phyloP scores from a whole-genome alignment of 2,797 vertebrate species.

The Allobates femoralis region DNA sequence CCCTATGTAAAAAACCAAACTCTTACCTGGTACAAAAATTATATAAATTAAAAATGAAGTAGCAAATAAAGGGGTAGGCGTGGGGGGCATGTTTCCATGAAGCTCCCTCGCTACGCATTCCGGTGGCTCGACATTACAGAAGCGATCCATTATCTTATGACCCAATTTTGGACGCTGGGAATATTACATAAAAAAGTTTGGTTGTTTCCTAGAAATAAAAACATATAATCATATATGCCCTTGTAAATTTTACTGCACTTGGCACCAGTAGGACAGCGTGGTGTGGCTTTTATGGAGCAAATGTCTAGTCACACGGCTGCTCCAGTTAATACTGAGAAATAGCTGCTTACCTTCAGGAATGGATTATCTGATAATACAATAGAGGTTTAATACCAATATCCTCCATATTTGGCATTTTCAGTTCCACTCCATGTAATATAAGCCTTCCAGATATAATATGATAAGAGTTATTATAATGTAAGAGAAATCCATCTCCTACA shows the following conservation, averaged over 20 bases:
- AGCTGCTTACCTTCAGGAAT: not conserved
- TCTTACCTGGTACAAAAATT: no score
- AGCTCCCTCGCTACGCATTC: no score
- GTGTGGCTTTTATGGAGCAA: conserved; percentile 32
- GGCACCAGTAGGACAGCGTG: not conserved
- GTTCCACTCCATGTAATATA: not conserved
- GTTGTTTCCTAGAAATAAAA: conserved; percentile 2
- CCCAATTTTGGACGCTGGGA: not conserved
- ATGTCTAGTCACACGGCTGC: not conserved
- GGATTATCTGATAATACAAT: not conserved
- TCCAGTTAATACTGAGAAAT: not conserved
- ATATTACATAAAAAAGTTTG: not conserved
- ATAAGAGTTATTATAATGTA: not conserved
- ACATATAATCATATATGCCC: not conserved
- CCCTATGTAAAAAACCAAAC: no score
- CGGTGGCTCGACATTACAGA: no score
- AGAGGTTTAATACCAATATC: not conserved
- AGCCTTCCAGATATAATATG: not conserved
- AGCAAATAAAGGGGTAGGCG: no score
- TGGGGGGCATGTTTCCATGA: no score
- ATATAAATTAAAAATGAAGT: no score
- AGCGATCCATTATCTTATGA: not conserved
- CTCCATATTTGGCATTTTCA: not conserved
- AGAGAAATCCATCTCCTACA: not conserved
- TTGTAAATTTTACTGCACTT: conserved; percentile 28